phyloP scores from a whole-genome alignment of 2,888 invertebrate species.

The Agonopterix subpropinquella region DNA sequence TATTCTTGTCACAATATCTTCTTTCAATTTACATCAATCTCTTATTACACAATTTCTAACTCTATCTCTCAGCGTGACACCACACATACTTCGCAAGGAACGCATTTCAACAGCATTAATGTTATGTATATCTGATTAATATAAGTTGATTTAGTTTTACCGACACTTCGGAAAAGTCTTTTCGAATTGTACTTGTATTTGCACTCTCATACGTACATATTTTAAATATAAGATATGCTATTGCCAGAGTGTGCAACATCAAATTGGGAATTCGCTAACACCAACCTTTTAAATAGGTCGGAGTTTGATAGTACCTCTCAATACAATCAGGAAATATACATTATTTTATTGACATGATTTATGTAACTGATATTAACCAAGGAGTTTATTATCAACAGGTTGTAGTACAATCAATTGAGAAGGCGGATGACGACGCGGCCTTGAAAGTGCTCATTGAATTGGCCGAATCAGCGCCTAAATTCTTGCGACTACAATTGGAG shows the following conservation, averaged over 20 bases:
- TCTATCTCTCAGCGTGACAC: too few relatives aligned
- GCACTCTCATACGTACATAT: slow-evolving; percentile 51
- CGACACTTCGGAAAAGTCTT: too few relatives aligned
- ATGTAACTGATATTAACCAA: neutral
- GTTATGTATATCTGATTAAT: too few relatives aligned
- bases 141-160: too few relatives aligned
- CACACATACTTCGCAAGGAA: too few relatives aligned
- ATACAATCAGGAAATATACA: slow-evolving; percentile 28
- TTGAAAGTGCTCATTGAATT: slow-evolving; percentile 96
- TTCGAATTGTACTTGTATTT: too few relatives aligned
- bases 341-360: neutral
- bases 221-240: slow-evolving; percentile 41
- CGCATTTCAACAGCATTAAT: too few relatives aligned
- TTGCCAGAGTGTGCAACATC: slow-evolving; percentile 63
- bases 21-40: too few relatives aligned
- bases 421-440: slow-evolving; percentile 91
- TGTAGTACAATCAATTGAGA: slow-evolving; percentile 87
- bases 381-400: slow-evolving; percentile 55
- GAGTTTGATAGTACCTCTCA: slow-evolving; percentile 72
- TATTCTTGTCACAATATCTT: too few relatives aligned
- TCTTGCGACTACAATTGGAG: slow-evolving; percentile 90
- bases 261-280: slow-evolving; percentile 68
- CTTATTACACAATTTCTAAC: too few relatives aligned
- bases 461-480: slow-evolving; percentile 95
- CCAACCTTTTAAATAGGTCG: slow-evolving; percentile 45